Conservation (phyloP, 35 echinoderm and acorn worm species). For the Ophiothrix spiculata region DNA sequence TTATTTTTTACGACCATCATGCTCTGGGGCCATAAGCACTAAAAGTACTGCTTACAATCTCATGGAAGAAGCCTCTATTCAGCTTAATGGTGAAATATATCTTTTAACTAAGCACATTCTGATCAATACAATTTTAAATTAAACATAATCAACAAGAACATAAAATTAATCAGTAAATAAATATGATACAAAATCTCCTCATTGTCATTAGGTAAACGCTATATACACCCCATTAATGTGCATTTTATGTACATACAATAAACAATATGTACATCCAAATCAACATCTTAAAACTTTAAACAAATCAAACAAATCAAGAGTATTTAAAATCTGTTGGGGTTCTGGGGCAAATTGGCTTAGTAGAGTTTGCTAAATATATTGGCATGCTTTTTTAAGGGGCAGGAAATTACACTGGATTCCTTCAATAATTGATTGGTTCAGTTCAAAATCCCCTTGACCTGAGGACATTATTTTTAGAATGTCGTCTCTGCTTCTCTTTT, state of each 20-base stretch:
- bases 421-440: no score
- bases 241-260: background rate
- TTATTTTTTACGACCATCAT: no score
- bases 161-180: background rate
- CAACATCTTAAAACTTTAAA: background rate
- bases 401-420: no score
- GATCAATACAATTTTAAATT: background rate
- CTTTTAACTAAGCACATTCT: background rate
- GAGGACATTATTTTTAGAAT: no score
- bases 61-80: background rate
- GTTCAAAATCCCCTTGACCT: background rate
- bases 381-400: background rate
- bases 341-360: background rate
- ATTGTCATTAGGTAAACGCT: background rate
- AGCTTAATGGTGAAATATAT: background rate
- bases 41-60: background rate
- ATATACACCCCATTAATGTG: background rate
- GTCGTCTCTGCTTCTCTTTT: no score
- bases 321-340: background rate
- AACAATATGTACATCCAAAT: background rate
- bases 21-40: background rate
- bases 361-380: background rate
- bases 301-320: background rate
- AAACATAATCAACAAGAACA: background rate
- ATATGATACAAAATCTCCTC: background rate